Evolutionary conservation across 2,797 vertebrate genomes (phyloP), one percentile per base, ranked within the genome.

Genomic region (Cephalopachus bancanus): DNA sequence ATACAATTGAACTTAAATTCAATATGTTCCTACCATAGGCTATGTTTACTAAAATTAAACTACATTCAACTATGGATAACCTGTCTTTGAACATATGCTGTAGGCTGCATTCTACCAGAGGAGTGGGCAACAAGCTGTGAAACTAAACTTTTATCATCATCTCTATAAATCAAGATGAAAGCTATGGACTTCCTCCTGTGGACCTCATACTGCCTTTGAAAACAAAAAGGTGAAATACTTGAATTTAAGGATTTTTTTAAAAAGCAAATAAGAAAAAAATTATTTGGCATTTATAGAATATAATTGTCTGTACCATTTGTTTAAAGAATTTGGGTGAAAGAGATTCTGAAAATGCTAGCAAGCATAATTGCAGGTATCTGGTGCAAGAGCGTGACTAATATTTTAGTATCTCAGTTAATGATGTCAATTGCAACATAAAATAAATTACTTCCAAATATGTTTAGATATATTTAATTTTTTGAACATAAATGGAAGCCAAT

Each of bases 91-190:
- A 98, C 98, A 98, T 98, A 98, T 98, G 98, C 98, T 98, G 96
- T 97, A 98, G 98, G 98, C 98, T 98, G 97, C 97, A 97, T 98
- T 98, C 98, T 98, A 97, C 96, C 98, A 98, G 97, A 98, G 98
- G 98, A 98, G 98, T 98, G 97, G 98, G 97, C 97, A 97, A 96
- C 98, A 98, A 98, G 98, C 98, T 99, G 98, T 98, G 98, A 98
- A 97, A 98, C 98, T 98, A 98, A 99, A 98, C 98, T 98, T 99
- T 98, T 98, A 98, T 98, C 98, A 98, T 98, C 97, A 28, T 98
- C 98, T 98, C 98, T 98, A 98, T 99, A 98, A 98, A 99, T 99
- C 98, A 99, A 98, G 97, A 98, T 98, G 98, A 99, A 99, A 98
- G 98, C 98, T 98, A 95, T 98, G 98, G 98, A 98, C 98, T 97